Conservation (phyloP, 2,797 vertebrate species). For the Hyperoplus lanceolatus region DNA sequence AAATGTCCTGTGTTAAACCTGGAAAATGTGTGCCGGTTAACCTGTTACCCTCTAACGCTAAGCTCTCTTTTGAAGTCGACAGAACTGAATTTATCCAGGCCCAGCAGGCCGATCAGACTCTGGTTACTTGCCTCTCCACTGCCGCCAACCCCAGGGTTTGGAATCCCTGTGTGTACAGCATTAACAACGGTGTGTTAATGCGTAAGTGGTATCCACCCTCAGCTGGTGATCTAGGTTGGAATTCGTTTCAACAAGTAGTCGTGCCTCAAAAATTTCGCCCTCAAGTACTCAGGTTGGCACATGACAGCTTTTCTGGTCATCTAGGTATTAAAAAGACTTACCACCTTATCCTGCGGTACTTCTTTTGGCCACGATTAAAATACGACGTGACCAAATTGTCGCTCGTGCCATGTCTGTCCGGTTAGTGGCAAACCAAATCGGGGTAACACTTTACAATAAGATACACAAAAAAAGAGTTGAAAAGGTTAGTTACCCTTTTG, state of each 20-base stretch:
- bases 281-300: background rate
- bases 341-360: background rate
- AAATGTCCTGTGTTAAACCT: no score
- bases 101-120: background rate
- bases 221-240: no score
- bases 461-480: no score
- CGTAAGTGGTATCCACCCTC: background rate
- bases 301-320: background rate
- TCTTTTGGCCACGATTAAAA: background rate
- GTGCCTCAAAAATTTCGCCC: background rate
- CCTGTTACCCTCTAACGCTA: background rate
- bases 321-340: background rate
- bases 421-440: background rate
- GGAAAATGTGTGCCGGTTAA: background rate
- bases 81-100: background rate
- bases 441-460: no score
- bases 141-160: accelerated
- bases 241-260: background rate
- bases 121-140: background rate
- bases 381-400: background rate
- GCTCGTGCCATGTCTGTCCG: background rate
- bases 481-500: no score
- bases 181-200: background rate
- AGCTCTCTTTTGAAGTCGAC: background rate
- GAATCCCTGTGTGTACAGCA: accelerated